These are phyloP conservation scores for Drosophila pseudoobscura DNA, from an alignment of 1,140 invertebrate species.

Conservation along the genomic window DNA sequence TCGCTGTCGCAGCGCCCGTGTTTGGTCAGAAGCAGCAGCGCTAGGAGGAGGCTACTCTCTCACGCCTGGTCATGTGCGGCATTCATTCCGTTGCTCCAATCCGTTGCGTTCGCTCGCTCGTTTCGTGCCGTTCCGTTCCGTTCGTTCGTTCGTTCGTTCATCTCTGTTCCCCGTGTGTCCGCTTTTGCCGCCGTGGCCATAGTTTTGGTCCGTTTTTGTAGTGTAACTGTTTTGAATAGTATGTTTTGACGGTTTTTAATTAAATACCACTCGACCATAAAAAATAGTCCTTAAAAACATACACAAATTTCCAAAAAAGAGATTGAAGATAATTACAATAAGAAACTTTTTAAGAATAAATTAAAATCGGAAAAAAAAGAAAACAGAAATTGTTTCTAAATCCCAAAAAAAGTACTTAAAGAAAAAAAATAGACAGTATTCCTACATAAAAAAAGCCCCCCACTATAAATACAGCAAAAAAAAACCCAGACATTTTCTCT, in stretches of 20 bases:
- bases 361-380: too few species aligned
- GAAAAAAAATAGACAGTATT: too few species aligned
- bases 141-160: conserved; percentile 37
- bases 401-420: too few species aligned
- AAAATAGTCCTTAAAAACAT: too few species aligned
- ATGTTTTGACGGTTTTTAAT: neutral
- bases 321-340: too few species aligned
- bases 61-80: conserved; percentile 53
- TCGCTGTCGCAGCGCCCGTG: conserved; percentile 23
- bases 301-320: too few species aligned
- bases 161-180: conserved; percentile 48
- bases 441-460: too few species aligned
- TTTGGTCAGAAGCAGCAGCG: conserved; percentile 6
- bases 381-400: too few species aligned
- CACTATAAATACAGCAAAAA: too few species aligned
- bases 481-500: too few species aligned
- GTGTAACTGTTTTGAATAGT: conserved; percentile 20
- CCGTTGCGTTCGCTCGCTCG: conserved; percentile 72
- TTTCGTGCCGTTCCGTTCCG: conserved; percentile 65
- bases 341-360: too few species aligned
- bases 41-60: conserved; percentile 28
- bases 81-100: conserved; percentile 2
- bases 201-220: conserved; percentile 13
- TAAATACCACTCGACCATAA: too few species aligned
- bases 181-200: conserved; percentile 28